A percentile compares a stretch with the other conserved stretches of the same genome.
Evolutionary conservation across 2,888 invertebrate genomes (phyloP).

Genomic region (Chloroclystis v-ata): DNA sequence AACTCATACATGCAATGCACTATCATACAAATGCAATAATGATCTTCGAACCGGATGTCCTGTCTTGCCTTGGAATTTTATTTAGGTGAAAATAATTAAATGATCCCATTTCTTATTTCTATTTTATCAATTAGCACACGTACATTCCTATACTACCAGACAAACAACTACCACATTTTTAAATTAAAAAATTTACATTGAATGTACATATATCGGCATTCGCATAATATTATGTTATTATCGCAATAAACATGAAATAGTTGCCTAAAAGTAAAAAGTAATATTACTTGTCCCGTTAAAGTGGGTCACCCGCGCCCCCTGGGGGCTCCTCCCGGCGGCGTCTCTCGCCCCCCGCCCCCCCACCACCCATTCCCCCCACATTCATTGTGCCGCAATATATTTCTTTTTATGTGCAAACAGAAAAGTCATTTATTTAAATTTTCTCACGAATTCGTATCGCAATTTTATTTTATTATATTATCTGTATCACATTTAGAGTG

Average conservation of each 20-base stretch:
- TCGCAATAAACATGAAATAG: conserved; percentile 76
- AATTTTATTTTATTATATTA: conserved; percentile 78
- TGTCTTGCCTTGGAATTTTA: no score
- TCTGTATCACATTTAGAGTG: conserved; percentile 74
- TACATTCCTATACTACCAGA: no score
- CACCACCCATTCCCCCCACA: conserved; percentile 68
- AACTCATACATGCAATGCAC: no score
- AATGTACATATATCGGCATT: conserved; percentile 33
- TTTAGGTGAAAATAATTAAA: no score
- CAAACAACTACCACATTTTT: no score
- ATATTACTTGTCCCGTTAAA: conserved; percentile 79
- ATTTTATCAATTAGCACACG: no score
- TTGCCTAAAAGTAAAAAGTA: conserved; percentile 79
- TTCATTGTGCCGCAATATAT: conserved; percentile 79
- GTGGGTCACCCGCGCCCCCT: conserved; percentile 72
- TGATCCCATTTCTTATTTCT: not conserved
- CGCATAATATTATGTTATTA: conserved; percentile 58
- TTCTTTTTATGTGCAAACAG: conserved; percentile 79
- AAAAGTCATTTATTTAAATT: conserved; percentile 79
- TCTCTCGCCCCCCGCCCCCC: conserved; percentile 65
- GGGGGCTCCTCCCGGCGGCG: conserved; percentile 40
- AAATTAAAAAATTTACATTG: no score
- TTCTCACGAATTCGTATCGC: conserved; percentile 78
- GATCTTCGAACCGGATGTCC: no score
- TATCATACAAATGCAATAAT: no score